Evolutionary conservation across 2,888 invertebrate species (phyloP).

Genomic region (Acronicta alni): DNA sequence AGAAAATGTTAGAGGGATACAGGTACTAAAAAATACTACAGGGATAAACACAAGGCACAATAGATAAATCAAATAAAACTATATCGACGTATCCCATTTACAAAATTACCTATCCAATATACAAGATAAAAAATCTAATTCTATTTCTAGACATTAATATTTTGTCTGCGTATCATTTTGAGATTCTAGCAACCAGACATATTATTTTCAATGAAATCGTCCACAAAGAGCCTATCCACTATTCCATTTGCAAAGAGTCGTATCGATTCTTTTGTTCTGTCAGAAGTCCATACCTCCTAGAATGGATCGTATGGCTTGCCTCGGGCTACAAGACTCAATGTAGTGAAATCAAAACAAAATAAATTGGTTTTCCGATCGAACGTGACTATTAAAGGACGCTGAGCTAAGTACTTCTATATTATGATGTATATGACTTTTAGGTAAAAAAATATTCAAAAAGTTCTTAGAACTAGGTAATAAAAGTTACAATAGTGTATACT

Average conservation of each 20-base stretch:
- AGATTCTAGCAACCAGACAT: conserved; percentile 33
- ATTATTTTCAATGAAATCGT: conserved; percentile 57
- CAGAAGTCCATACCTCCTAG: conserved; percentile 54
- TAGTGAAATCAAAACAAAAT: conserved; percentile 58
- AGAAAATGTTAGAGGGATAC: too few relatives aligned
- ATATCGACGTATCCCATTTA: conserved; percentile 19
- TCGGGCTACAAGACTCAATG: conserved; percentile 53
- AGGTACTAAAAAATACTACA: too few relatives aligned
- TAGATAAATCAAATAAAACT: conserved; percentile 4
- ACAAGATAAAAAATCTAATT: conserved; percentile 26
- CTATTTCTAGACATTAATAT: conserved; percentile 29
- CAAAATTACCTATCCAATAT: conserved; percentile 19
- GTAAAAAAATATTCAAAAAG: conserved; percentile 27
- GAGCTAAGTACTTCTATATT: conserved; percentile 53
- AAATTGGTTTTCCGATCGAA: conserved; percentile 42
- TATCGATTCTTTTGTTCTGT: conserved; percentile 49
- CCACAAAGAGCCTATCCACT: conserved; percentile 41
- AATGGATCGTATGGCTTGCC: conserved; percentile 35
- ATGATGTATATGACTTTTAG: conserved; percentile 34
- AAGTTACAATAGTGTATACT: too few relatives aligned
- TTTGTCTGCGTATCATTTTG: conserved; percentile 34
- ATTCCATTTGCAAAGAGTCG: conserved; percentile 46
- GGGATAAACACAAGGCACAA: conserved; percentile 1
- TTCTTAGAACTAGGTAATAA: too few relatives aligned
- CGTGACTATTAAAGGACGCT: conserved; percentile 32